Conservation (phyloP, 1,140 invertebrate species). For the Drosophila ohnishii region DNA sequence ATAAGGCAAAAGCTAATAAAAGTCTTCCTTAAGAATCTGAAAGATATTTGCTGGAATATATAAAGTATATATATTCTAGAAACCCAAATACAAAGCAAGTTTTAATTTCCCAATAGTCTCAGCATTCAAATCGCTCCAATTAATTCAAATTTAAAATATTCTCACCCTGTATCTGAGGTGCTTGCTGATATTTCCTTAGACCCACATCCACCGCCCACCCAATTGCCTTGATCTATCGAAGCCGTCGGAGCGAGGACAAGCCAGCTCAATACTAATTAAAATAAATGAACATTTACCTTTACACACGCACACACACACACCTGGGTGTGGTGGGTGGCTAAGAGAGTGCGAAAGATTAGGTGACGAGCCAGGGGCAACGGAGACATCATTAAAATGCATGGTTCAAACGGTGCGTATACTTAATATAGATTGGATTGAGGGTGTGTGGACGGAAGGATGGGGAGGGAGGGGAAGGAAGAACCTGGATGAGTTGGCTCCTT, state of each 20-base stretch:
- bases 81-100: not conserved
- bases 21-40: not conserved
- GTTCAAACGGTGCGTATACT: constrained; percentile 77
- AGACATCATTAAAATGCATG: constrained; percentile 80
- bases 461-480: not conserved
- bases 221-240: constrained; percentile 41
- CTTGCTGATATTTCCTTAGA: constrained; percentile 39
- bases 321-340: constrained; percentile 4
- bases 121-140: not conserved
- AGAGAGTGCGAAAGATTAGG: constrained; percentile 31
- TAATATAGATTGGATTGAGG: constrained; percentile 70
- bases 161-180: not conserved
- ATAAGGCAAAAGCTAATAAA: not conserved
- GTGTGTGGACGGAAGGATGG: not conserved
- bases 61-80: not conserved
- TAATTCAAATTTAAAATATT: constrained; percentile 8
- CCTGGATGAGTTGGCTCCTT: constrained; percentile 37
- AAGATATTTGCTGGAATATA: not conserved
- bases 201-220: not conserved
- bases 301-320: constrained; percentile 44
- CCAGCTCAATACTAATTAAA: constrained; percentile 75
- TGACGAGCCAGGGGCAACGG: constrained; percentile 47
- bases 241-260: constrained; percentile 20
- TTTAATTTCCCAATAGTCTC: not conserved
- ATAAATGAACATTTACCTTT: constrained; percentile 74